These are phyloP conservation scores for Conus betulinus DNA, from an alignment of 1,140 invertebrate species.

Conservation along the genomic window DNA sequence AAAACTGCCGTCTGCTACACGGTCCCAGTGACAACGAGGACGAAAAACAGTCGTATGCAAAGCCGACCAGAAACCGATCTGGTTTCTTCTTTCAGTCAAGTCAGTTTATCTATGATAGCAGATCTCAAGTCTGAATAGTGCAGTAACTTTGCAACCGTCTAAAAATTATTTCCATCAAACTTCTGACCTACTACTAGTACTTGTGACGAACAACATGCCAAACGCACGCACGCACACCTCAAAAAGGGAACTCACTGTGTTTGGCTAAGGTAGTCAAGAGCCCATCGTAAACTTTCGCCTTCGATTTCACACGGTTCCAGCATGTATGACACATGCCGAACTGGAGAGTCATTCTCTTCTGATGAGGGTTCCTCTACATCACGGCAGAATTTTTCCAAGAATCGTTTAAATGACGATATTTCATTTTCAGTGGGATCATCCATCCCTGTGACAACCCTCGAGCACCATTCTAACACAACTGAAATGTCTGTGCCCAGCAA, in stretches of 20 bases:
- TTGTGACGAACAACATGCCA: background rate
- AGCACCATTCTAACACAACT: conserved; percentile 48
- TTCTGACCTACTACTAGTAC: no score
- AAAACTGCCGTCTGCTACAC: background rate
- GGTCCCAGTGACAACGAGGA: background rate
- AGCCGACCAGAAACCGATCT: background rate
- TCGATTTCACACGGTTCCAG: conserved; percentile 83
- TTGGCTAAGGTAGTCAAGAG: conserved; percentile 85
- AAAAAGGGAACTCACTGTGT: conserved; percentile 79
- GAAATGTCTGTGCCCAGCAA: conserved; percentile 49
- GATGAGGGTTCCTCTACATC: conserved; percentile 42
- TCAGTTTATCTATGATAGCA: background rate
- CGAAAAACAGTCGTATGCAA: background rate
- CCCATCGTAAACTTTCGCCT: conserved; percentile 87
- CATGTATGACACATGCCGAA: conserved; percentile 83
- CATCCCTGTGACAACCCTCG: conserved; percentile 51
- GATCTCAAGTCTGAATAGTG: background rate
- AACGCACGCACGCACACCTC: conserved; percentile 10
- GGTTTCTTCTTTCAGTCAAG: background rate
- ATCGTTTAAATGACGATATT: conserved; percentile 54
- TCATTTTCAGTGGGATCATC: conserved; percentile 53
- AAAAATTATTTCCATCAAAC: background rate
- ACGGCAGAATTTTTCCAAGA: conserved; percentile 59
- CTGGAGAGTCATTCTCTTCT: conserved; percentile 83
- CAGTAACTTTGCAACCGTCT: background rate